A percentile compares a stretch with the other conserved stretches of the same genome.
Conservation (phyloP, 2,797 vertebrate species). For the Enoplosus armatus region DNA sequence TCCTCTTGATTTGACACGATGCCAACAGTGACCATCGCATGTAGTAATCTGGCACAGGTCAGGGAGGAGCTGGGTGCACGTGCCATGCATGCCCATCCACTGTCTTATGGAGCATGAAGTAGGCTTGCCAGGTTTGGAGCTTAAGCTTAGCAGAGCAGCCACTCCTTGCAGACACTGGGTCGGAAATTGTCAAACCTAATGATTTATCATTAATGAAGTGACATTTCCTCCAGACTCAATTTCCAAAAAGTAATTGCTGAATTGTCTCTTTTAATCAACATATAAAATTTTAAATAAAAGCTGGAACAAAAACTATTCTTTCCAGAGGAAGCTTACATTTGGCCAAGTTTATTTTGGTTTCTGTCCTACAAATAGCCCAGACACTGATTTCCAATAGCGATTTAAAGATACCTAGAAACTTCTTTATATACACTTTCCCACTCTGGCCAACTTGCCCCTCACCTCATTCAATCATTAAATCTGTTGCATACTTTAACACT, state of each 20-base stretch:
- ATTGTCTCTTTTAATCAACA: slow-evolving; percentile 34
- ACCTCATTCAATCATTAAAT: slow-evolving; percentile 1
- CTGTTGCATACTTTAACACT: background rate
- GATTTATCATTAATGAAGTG: background rate
- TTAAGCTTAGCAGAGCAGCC: slow-evolving; percentile 67
- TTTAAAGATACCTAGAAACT: background rate
- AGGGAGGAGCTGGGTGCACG: slow-evolving; percentile 68
- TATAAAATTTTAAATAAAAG: slow-evolving; percentile 12
- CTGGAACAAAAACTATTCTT: background rate
- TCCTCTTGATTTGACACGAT: slow-evolving; percentile 63
- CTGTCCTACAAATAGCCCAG: background rate
- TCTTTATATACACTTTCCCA: slow-evolving; percentile 4
- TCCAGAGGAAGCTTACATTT: slow-evolving; percentile 6
- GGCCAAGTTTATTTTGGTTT: slow-evolving; percentile 25
- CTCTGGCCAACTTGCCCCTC: background rate
- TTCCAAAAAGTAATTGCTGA: slow-evolving; percentile 7
- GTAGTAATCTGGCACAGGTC: slow-evolving; percentile 69
- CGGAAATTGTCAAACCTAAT: slow-evolving; percentile 37
- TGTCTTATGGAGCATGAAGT: slow-evolving; percentile 59
- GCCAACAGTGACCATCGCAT: slow-evolving; percentile 66
- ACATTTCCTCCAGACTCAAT: background rate
- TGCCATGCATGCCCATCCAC: slow-evolving; percentile 62
- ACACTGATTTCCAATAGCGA: background rate
- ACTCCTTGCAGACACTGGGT: slow-evolving; percentile 37
- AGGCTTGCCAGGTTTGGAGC: slow-evolving; percentile 55